Conservation (phyloP, 2,888 invertebrate genomes). For the Catocala nupta region DNA sequence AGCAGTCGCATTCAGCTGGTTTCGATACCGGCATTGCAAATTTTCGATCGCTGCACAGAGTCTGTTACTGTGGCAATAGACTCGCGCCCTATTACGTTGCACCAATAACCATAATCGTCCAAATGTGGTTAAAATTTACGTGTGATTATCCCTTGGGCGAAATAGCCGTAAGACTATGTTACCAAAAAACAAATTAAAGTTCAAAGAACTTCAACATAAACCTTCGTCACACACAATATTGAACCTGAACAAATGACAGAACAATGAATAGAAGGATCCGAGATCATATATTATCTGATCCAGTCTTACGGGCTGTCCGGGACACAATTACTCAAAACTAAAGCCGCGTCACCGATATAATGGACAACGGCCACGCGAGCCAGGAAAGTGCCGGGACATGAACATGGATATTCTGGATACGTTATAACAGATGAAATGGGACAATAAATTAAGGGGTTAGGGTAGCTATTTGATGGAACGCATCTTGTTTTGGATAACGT, state of each 20-base stretch:
- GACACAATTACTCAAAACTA: conserved; percentile 69
- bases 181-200: too few relatives aligned
- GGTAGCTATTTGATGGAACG: background rate
- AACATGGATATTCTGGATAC: conserved; percentile 23
- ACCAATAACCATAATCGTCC: too few relatives aligned
- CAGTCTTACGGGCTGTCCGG: conserved; percentile 57
- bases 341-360: conserved; percentile 69
- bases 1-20: too few relatives aligned
- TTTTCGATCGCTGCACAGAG: too few relatives aligned
- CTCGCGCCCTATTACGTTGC: too few relatives aligned
- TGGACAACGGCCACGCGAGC: conserved; percentile 67
- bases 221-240: conserved; percentile 35
- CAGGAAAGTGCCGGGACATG: conserved; percentile 51
- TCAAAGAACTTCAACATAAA: conserved; percentile 7
- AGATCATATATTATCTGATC: conserved; percentile 52
- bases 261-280: conserved; percentile 47
- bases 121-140: too few relatives aligned
- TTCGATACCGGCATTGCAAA: too few relatives aligned
- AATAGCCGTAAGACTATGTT: too few relatives aligned
- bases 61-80: too few relatives aligned
- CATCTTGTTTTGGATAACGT: too few relatives aligned
- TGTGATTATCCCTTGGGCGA: too few relatives aligned
- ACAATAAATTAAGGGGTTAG: conserved; percentile 13
- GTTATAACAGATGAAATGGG: conserved; percentile 14
- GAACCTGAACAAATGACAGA: conserved; percentile 45